Evolutionary conservation across 1,140 invertebrate genomes (phyloP), one percentile per base, ranked within the genome.

Genomic region (Hydropsyche tenuis): DNA sequence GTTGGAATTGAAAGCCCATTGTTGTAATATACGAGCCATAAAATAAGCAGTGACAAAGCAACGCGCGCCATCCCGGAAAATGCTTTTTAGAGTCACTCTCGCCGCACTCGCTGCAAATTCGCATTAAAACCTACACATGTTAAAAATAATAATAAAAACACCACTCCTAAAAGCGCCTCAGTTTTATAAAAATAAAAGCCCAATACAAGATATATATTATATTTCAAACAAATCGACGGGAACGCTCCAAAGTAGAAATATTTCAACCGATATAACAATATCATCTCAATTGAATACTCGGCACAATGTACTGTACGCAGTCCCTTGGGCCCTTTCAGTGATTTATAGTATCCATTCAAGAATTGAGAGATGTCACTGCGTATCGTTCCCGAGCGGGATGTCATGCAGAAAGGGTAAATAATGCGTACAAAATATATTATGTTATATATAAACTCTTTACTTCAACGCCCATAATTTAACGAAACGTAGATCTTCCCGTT

Each of bases 311-410:
- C 23, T 60, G 18, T 11, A 60, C 2, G 14, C 7, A 20, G 56
- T 60, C 20, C 23, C 23, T 60, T 22, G 23, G 56, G 56, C 23
- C 22, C 23, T 12, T 60, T 60, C 23, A 22, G 56, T 60, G 56
- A 60, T 60, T 60, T 60, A 60, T 60, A 23, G 22, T 23, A 27
- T 60, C 56, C 23, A 60, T 60, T 60, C 56, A 25, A 60, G 56
- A 60, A 60, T 60, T 60, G 56, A 60, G 56, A 60, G 56, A 60
- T 60, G 56, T 60, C 56, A 60, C 22, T 60, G 23, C 56, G 56
- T 60, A 60, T 60, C 56, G 56, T 60, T 25, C 56, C 56, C 56
- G 5, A 60, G 9, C 11, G 56, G 56, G 20, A 60, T 60, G 56
- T 60, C 56, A 60, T 60, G 56, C 56, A 60, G 56, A 60, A 22